Evolutionary conservation across 2,888 invertebrate species (phyloP).

Genomic region (Clepsis dumicolana): DNA sequence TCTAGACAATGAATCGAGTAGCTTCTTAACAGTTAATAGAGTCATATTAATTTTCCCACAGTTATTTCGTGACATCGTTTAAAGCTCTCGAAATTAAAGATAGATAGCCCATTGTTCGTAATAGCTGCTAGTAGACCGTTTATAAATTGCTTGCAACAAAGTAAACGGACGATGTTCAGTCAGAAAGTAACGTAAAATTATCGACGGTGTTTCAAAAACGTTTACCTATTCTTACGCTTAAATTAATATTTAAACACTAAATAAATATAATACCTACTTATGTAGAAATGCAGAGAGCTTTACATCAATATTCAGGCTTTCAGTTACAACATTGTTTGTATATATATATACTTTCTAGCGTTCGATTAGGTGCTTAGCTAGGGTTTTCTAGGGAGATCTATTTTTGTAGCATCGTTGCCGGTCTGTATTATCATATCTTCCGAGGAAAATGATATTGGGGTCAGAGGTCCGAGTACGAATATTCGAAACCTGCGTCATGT

Average conservation of each 20-base stretch:
- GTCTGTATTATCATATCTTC: no score
- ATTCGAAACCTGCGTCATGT: no score
- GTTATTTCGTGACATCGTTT: slow-evolving; percentile 10
- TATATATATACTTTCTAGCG: no score
- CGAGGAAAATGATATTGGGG: no score
- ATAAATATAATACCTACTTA: no score
- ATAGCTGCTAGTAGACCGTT: slow-evolving; percentile 7
- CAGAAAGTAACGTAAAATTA: background rate
- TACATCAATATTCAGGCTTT: no score
- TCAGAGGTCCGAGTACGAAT: no score
- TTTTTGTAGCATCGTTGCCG: no score
- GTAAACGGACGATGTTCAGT: background rate
- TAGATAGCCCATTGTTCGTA: slow-evolving; percentile 22
- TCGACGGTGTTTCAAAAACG: background rate
- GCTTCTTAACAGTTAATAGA: slow-evolving; percentile 8
- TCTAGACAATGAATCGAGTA: slow-evolving; percentile 1
- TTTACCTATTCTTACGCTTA: background rate
- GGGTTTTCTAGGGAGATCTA: no score
- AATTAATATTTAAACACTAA: background rate
- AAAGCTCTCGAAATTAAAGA: slow-evolving; percentile 15
- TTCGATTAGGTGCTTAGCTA: no score
- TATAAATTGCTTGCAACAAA: slow-evolving; percentile 1
- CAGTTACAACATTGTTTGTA: no score
- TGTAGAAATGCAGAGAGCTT: background rate
- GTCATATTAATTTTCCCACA: slow-evolving; percentile 11